Percentiles rank a stretch among this genome's conserved stretches.
phyloP scores from a whole-genome alignment of 1,140 invertebrate species.

The Subanguina moxae region DNA sequence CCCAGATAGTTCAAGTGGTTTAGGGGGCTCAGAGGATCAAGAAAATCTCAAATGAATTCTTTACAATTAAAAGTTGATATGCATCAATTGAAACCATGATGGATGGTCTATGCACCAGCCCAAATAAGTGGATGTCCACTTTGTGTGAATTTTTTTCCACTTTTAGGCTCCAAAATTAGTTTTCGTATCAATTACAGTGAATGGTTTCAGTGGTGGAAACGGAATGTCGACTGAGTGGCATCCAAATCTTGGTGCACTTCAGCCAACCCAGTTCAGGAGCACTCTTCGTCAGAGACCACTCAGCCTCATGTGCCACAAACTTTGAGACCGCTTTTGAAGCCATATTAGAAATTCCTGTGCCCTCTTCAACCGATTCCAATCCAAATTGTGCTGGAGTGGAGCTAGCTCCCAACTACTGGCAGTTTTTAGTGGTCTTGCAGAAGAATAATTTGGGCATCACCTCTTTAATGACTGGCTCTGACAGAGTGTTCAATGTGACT shows the following conservation, averaged over 20 bases:
- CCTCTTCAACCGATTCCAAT: slow-evolving; percentile 42
- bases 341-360: slow-evolving; percentile 48
- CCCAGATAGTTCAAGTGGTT: too few species aligned
- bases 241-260: slow-evolving; percentile 39
- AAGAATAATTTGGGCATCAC: slow-evolving; percentile 49
- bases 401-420: slow-evolving; percentile 45
- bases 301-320: slow-evolving; percentile 37
- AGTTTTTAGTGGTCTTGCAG: slow-evolving; percentile 50
- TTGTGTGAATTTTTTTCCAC: too few species aligned
- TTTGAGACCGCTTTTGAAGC: slow-evolving; percentile 37
- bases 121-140: too few species aligned
- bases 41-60: too few species aligned
- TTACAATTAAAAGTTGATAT: too few species aligned
- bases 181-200: too few species aligned
- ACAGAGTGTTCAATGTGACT: slow-evolving; percentile 53
- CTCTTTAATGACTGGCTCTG: slow-evolving; percentile 36
- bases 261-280: slow-evolving; percentile 35
- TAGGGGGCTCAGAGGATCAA: too few species aligned
- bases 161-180: too few species aligned
- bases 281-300: slow-evolving; percentile 50
- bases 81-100: too few species aligned
- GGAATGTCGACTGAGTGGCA: slow-evolving; percentile 50
- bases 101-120: too few species aligned
- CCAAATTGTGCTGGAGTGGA: slow-evolving; percentile 48
- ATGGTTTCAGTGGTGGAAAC: slow-evolving; percentile 45